These are phyloP conservation scores for Theretra japonica DNA, from an alignment of 2,888 invertebrate genomes.

Conservation along the genomic window DNA sequence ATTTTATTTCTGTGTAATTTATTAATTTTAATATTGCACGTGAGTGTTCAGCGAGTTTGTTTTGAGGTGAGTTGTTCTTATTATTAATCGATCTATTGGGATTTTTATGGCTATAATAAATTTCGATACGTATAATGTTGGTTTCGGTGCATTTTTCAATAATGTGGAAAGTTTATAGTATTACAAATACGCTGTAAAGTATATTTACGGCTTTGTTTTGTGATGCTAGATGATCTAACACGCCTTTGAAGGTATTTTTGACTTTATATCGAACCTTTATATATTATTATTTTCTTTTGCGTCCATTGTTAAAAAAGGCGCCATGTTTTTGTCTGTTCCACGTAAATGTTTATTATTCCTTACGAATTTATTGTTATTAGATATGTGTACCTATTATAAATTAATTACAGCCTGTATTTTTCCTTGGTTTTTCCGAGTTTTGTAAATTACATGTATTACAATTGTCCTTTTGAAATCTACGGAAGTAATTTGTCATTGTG, in stretches of 20 bases:
- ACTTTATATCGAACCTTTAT: conserved; percentile 4
- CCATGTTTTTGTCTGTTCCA: conserved; percentile 5
- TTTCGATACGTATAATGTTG: conserved; percentile 10
- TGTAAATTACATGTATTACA: too few relatives aligned
- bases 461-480: too few relatives aligned
- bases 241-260: neutral
- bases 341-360: neutral
- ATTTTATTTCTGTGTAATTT: conserved; percentile 6
- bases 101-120: conserved; percentile 16
- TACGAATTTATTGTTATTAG: neutral
- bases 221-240: conserved; percentile 5
- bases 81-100: conserved; percentile 16
- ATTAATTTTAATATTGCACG: neutral
- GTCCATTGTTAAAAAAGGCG: conserved; percentile 3
- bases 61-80: conserved; percentile 20
- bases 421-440: too few relatives aligned
- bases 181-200: neutral
- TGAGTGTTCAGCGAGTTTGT: neutral
- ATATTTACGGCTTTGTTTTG: conserved; percentile 14
- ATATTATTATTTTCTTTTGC: neutral
- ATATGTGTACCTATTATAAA: neutral
- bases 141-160: conserved; percentile 5
- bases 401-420: neutral
- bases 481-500: too few relatives aligned
- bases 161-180: neutral